Base-by-base conservation (phyloP, 1,140 invertebrate genomes). In the Anthonomus grandis region DNA sequence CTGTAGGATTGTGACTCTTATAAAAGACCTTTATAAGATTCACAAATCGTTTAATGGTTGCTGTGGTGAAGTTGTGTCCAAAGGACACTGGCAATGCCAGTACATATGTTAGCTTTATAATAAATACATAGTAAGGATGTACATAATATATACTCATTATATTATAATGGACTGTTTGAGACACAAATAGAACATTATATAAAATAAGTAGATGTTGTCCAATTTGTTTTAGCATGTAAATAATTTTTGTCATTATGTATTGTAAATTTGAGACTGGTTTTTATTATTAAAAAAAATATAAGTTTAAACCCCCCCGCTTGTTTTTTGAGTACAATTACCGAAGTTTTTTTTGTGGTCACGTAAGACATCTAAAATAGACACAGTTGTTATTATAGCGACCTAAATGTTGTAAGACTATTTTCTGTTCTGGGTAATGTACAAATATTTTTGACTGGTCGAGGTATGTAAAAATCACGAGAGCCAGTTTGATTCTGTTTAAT, bases 401-500 rank as follows among this genome's bases (percentile, higher is more conserved):
- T n/a, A n/a, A n/a, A n/a, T n/a, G n/a, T n/a, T n/a, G n/a, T n/a
- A n/a, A n/a, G n/a, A n/a, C n/a, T n/a, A n/a, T n/a, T n/a, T n/a
- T n/a, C n/a, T n/a, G n/a, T n/a, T 69, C 70, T 66, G 64, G 59
- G 64, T 68, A 64, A 69, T 70, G 68, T 70, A 71, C 66, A 71
- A 70, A 69, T 67, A 60, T 70, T 68, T 69, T 68, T 70, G 69
- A 71, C 68, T 70, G 67, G 68, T 66, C 52, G 49, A 47, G 64
- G 60, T 69, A 60, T 73, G 70, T 72, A 70, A 71, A 70, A 71
- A 62, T 59, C 63, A 64, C 67, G 64, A 65, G 64, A 70, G 65
- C 71, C 71, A 73, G 70, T 73, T 73, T 59, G 70, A 69, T 62
- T 70, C 68, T 70, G 71, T 73, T 73, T 72, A 72, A 73, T 70